Evolutionary conservation across 2,113 vertebrate genomes (phyloP), one percentile per base, ranked within the genome.

Genomic region (Ia io): DNA sequence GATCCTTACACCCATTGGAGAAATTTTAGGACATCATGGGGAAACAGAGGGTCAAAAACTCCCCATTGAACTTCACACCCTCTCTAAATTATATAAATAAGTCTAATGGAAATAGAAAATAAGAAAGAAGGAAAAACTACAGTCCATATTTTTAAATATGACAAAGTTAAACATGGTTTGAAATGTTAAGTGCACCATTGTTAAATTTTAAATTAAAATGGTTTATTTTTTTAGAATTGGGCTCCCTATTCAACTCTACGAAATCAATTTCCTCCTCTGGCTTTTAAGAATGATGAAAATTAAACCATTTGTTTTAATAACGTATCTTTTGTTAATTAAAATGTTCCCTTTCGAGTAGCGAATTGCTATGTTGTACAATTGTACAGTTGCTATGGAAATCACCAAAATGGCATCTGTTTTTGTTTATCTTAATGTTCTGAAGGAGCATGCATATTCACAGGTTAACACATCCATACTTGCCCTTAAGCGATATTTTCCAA

Each of bases 401-500:
- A 77, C 59, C 28, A 95, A 96, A 87, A 77, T 92, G 59, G 30
- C 30, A 65, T 76, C 86, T 76, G 30, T 77, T 82, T 93, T 90
- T 91, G 80, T 84, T 97, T 95, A 92, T 82, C 67, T 85, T 84
- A 94, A 73, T 37, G 6, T 92, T 88, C 49, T 90, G 32, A 85
- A 84, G 90, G 78, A 88, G 78, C 13, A 47, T 8, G 12, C 13
- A 13, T 74, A 40, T 85, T 92, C 49, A 91, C 32, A 88, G 69
- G 59, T 25, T 59, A 23, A 70, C 17, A 61, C 5, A 82, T 56
- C n/a, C 17, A 42, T 32, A 70, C 1, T 37, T 90, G 18, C 61
- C 63, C 61, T 77, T 65, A 83, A 18, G 16, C 42, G 56, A 16
- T 67, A 61, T 80, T 90, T 80, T 71, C 71, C 42, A 53, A 67